Evolutionary conservation across 2,113 vertebrate species (phyloP).

Genomic region (Thinocorus orbignyianus): DNA sequence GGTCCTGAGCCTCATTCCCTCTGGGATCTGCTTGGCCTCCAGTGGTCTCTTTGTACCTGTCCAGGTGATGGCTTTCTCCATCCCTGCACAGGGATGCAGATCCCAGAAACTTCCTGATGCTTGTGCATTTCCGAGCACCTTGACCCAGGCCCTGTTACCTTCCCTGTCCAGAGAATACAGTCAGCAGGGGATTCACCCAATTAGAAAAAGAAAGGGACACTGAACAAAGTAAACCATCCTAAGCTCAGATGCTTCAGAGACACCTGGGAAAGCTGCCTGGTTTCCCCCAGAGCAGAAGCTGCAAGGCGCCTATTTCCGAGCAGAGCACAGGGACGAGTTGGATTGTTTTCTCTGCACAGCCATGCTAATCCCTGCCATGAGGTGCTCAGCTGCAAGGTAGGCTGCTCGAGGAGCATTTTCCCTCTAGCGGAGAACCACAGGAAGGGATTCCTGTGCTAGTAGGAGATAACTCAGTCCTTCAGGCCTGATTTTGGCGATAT

Average conservation of each 20-base stretch:
- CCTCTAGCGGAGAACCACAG: neutral
- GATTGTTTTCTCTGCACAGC: neutral
- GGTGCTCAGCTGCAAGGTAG: neutral
- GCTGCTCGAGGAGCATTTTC: neutral
- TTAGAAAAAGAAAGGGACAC: neutral
- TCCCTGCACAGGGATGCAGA: neutral
- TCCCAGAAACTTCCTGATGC: neutral
- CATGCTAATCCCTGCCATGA: neutral
- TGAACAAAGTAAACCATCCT: neutral
- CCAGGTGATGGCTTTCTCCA: fast-evolving
- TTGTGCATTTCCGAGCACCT: neutral
- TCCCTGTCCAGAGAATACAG: neutral
- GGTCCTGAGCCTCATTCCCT: neutral
- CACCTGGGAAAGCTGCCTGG: neutral
- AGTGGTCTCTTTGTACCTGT: neutral
- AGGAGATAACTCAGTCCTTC: neutral
- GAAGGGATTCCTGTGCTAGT: neutral
- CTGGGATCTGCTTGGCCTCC: neutral
- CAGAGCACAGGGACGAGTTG: fast-evolving
- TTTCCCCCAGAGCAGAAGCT: neutral
- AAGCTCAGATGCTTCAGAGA: neutral
- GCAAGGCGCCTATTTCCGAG: fast-evolving
- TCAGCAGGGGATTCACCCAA: neutral
- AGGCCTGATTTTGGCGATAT: neutral
- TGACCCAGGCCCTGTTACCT: neutral